Evolutionary conservation across 2,113 vertebrate genomes (phyloP), one percentile per base, ranked within the genome.

Genomic region (Phycodurus eques): DNA sequence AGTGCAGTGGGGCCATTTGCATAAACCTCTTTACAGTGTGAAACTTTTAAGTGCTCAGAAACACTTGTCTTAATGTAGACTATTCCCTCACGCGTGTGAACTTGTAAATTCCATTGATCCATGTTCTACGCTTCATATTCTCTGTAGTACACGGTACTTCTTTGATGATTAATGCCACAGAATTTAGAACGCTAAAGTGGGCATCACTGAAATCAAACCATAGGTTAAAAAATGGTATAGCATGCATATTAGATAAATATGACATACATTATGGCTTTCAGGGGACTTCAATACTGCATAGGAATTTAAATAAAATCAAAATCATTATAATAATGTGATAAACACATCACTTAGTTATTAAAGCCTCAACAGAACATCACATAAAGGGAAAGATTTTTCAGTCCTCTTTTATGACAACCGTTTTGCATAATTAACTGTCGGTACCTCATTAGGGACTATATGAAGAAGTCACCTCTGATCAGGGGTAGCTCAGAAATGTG

Each of bases 401-500:
- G 67, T 78, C 72, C 68, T 20, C 49, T 65, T 69, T 72, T 60
- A 76, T 70, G 76, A 78, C 78, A 85, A 70, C 80, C 85, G 51
- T 67, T 88, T 86, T 87, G 82, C 85, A 88, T 90, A 90, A 91
- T 91, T 90, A 90, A 78, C 80, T 83, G 74, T 72, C 85, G 86
- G 82, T 79, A 67, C 67, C 83, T 89, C 83, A 88, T 88, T 91
- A 89, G 82, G 27, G 12, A 31, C 70, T 74, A 72, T 68, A 77
- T 70, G 66, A 71, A 80, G 76, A 68, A 71, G 76, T 78, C 80
- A 86, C 74, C 70, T 75, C 81, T 80, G 86, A 83, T 86, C 87
- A 91, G 90, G 83, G 88, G 88, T 88, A 88, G 81, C 67, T 71
- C 78, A 73, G 78, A 88, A 92, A 92, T 90, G 87, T 91, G 84